phyloP scores from a whole-genome alignment of 2,797 vertebrate genomes.

The Danio tinwini region DNA sequence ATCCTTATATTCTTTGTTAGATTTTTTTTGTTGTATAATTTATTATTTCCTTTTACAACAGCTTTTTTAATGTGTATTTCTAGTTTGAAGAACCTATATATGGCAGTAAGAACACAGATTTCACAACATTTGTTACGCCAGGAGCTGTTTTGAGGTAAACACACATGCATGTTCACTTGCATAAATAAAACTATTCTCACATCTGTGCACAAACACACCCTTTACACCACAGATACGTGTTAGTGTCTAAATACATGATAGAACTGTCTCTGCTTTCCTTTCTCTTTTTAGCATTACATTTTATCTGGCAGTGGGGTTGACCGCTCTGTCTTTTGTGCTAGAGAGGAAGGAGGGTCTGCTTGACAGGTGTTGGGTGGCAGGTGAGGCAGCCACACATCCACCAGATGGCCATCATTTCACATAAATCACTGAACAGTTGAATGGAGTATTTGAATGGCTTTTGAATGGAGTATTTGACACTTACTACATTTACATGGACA shows the following conservation, averaged over 20 bases:
- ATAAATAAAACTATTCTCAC: not conserved
- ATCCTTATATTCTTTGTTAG: not conserved
- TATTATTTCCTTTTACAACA: constrained; percentile 4
- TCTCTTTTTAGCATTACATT: constrained; percentile 78
- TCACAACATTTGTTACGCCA: constrained; percentile 81
- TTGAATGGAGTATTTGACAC: not conserved
- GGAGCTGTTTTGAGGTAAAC: constrained; percentile 81
- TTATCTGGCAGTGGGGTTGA: constrained; percentile 83
- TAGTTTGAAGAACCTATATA: constrained; percentile 83
- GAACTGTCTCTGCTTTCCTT: not conserved
- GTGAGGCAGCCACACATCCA: constrained; percentile 63
- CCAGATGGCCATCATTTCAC: not conserved
- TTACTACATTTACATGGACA: no score
- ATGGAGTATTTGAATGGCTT: not conserved
- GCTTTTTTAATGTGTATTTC: not conserved
- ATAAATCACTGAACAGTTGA: constrained; percentile 9
- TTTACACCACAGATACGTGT: not conserved
- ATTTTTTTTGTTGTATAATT: not conserved
- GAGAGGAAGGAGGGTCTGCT: constrained; percentile 82
- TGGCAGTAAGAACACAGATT: constrained; percentile 77
- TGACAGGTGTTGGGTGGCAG: constrained; percentile 83
- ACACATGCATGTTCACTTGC: not conserved
- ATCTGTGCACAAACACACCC: not conserved
- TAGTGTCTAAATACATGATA: not conserved
- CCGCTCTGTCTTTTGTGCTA: constrained; percentile 81